phyloP scores from a whole-genome alignment of 2,888 invertebrate species.

The Amphipoea lucens region DNA sequence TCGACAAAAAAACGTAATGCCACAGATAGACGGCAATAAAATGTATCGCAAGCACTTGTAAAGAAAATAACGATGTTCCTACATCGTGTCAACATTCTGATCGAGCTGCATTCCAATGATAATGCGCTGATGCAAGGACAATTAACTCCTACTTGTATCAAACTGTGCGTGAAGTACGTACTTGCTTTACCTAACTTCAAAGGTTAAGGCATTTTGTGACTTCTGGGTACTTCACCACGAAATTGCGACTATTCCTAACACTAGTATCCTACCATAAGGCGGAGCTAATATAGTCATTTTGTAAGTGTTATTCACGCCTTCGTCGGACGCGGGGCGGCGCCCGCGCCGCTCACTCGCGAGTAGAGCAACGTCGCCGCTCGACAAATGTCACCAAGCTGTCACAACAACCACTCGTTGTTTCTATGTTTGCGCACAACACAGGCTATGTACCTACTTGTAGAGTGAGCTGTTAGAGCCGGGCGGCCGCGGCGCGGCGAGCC shows the following conservation, averaged over 20 bases:
- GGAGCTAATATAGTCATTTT: no score
- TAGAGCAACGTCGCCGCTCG: constrained; percentile 4
- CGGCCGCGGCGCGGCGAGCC: no score
- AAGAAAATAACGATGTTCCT: not conserved
- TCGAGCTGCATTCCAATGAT: constrained; percentile 2
- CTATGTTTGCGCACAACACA: not conserved
- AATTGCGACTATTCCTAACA: not conserved
- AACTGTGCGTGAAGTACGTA: constrained; percentile 5
- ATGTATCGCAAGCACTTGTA: not conserved
- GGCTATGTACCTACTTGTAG: not conserved
- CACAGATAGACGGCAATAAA: constrained; percentile 12
- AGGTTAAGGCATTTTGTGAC: not conserved
- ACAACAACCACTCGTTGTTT: constrained; percentile 14
- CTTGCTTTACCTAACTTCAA: not conserved
- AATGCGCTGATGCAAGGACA: not conserved
- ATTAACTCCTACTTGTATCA: not conserved
- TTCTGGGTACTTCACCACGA: not conserved
- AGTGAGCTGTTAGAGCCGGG: not conserved
- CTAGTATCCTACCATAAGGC: not conserved
- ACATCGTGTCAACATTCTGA: not conserved
- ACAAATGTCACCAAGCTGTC: constrained; percentile 58
- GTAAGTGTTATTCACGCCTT: no score
- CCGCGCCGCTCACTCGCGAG: not conserved
- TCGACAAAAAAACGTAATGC: constrained; percentile 11
- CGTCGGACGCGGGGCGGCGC: not conserved